These are phyloP conservation scores for Nycteola revayana DNA, from an alignment of 2,888 invertebrate genomes.

Conservation along the genomic window DNA sequence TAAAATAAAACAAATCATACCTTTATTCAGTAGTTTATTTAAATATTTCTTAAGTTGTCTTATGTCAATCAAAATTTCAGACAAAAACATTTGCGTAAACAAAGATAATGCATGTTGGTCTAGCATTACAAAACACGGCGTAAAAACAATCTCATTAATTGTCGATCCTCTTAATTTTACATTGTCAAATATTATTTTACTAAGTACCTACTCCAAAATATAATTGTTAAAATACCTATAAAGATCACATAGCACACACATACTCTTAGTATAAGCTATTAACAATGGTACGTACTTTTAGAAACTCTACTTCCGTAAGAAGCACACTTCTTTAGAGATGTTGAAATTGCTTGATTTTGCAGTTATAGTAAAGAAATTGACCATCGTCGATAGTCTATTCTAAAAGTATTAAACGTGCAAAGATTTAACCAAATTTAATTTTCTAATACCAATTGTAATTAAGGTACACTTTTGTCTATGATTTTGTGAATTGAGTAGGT, in stretches of 20 bases:
- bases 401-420: too few species aligned
- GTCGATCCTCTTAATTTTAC: slow-evolving; percentile 9
- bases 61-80: slow-evolving; percentile 22
- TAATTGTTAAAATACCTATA: too few species aligned
- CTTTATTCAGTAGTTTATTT: slow-evolving; percentile 29
- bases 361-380: too few species aligned
- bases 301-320: too few species aligned
- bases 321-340: too few species aligned
- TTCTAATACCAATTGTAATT: not conserved
- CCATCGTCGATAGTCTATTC: too few species aligned
- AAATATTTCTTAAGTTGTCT: slow-evolving; percentile 22
- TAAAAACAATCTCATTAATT: slow-evolving; percentile 13
- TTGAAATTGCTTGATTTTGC: too few species aligned
- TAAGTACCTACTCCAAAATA: slow-evolving; percentile 10
- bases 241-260: too few species aligned
- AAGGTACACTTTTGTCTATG: slow-evolving; percentile 2
- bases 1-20: slow-evolving; percentile 26
- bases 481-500: slow-evolving; percentile 6
- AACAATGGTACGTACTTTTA: too few species aligned
- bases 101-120: slow-evolving; percentile 38
- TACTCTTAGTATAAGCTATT: too few species aligned
- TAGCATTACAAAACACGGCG: slow-evolving; percentile 19
- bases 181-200: too few species aligned
- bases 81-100: slow-evolving; percentile 23
- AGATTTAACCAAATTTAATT: too few species aligned